Base-by-base conservation (phyloP, 2,888 invertebrate genomes). In the Hyposoter didymator region DNA sequence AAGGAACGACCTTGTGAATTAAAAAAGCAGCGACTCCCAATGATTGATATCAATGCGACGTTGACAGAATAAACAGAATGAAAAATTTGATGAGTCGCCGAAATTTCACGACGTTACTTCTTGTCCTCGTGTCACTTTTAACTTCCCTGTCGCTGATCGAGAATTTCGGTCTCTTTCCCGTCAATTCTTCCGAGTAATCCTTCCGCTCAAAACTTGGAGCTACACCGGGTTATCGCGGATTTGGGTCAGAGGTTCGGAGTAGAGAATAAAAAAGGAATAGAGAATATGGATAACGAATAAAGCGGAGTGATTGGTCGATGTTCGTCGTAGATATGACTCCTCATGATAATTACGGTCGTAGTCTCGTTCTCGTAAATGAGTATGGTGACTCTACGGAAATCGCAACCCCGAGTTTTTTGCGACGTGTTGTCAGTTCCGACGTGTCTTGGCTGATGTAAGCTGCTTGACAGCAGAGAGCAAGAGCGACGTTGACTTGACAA, bases 281-380 rank as follows among this genome's bases (percentile, higher is more conserved):
- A 22, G 12, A 7, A 7, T 49, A 47, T 8, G 12, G 19, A 17
- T 28, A 35, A 47, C 7, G 35, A 14, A 55, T 55, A 59, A 59
- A 28, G 14, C 14, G 1, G 28, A 73, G 32, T 8, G n/a, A 55
- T 43, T 8, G 43, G 69, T 55, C 35, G 43, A 84, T 22, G 2
- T 45, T 45, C 22, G 10, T 28, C n/a, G 39, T 75, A 66, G 49
- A 76, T 39, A 79, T 85, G 82, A 70, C n/a, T 75, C 70, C 75
- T 39, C 49, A 43, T 75, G 75, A 82, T 70, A 82, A 82, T 62
- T 49, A 78, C 72, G 55, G 55, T 62, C 49, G 49, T 28, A 35
- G 14, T 73, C 45, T 74, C 22, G 66, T 52, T 17, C n/a, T 14
- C 39, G 73, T 28, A 35, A 70, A 80, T n/a, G 81, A 73, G 7